phyloP scores from a whole-genome alignment of 2,113 vertebrate genomes.

The Vulpes lagopus region DNA sequence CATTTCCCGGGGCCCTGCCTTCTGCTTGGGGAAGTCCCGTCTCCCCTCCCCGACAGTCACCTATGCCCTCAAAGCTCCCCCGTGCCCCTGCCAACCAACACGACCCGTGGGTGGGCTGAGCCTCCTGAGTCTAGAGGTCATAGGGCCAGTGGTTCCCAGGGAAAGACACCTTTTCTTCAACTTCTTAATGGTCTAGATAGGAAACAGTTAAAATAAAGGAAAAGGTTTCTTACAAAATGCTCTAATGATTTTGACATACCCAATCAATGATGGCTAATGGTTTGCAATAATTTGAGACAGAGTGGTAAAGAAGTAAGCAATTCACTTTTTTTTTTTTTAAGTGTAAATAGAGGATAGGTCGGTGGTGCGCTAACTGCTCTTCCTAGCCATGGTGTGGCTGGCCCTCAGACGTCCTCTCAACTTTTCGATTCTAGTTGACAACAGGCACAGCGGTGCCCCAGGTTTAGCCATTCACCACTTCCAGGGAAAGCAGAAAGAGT shows the following conservation, averaged over 20 bases:
- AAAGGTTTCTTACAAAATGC: not conserved
- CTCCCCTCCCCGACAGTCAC: slow-evolving; percentile 8
- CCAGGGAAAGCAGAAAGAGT: not conserved
- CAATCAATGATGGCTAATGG: not conserved
- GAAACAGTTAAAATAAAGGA: not conserved
- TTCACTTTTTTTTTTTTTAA: not conserved
- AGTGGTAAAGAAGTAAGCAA: slow-evolving; percentile 14
- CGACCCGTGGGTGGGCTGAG: not conserved
- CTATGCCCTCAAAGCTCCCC: not conserved
- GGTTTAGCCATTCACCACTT: not conserved
- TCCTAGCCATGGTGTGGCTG: not conserved
- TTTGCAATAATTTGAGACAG: slow-evolving; percentile 10
- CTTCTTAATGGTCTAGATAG: not conserved
- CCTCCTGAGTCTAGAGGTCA: not conserved
- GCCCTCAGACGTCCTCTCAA: not conserved
- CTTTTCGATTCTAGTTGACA: not conserved
- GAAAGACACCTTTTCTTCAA: not conserved
- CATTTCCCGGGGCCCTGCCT: slow-evolving; percentile 79
- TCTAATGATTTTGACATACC: slow-evolving; percentile 46
- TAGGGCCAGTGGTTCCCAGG: not conserved
- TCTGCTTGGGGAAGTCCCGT: slow-evolving; percentile 71
- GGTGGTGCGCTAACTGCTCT: not conserved
- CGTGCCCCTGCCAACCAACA: not conserved
- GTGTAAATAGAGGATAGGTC: not conserved
- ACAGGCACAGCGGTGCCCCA: rapidly evolving